phyloP scores from a whole-genome alignment of 2,797 vertebrate species.

The Myotis findleyi region DNA sequence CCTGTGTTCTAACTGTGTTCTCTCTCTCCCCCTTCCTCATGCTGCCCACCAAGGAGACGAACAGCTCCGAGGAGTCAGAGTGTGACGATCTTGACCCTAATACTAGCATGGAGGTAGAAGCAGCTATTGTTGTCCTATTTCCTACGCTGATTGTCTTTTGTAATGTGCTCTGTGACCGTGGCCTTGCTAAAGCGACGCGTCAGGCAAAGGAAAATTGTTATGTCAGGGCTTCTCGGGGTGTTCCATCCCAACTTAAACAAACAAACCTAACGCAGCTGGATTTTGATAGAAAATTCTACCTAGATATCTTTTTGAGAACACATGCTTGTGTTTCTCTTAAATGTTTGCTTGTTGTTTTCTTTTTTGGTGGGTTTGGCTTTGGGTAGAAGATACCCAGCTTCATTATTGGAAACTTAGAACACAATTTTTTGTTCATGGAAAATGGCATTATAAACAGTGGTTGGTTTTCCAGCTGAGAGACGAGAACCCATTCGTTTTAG shows the following conservation, averaged over 20 bases:
- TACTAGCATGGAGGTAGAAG: conserved; percentile 98
- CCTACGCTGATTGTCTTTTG: conserved; percentile 65
- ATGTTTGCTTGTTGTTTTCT: conserved; percentile 31
- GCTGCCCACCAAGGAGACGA: conserved; percentile 93
- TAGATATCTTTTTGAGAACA: not conserved
- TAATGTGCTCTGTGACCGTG: conserved; percentile 40
- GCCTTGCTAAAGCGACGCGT: not conserved
- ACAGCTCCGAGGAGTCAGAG: conserved; percentile 98
- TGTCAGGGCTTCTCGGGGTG: not conserved
- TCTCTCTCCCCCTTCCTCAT: conserved; percentile 88
- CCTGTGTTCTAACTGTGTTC: conserved; percentile 85
- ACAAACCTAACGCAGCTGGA: not conserved
- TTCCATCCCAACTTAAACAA: not conserved
- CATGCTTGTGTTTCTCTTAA: conserved; percentile 13
- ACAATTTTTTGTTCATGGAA: not conserved
- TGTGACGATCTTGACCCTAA: conserved; percentile 98
- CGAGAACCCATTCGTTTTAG: not conserved
- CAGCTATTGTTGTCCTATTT: conserved; percentile 83
- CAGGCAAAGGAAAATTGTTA: not conserved
- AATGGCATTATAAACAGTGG: not conserved
- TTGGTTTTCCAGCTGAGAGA: not conserved
- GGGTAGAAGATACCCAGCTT: conserved; percentile 10
- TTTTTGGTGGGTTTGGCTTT: conserved; percentile 21
- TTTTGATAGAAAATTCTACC: not conserved
- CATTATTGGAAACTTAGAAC: conserved; percentile 6